Conservation (phyloP, 2,797 vertebrate species). For the Allobates femoralis region DNA sequence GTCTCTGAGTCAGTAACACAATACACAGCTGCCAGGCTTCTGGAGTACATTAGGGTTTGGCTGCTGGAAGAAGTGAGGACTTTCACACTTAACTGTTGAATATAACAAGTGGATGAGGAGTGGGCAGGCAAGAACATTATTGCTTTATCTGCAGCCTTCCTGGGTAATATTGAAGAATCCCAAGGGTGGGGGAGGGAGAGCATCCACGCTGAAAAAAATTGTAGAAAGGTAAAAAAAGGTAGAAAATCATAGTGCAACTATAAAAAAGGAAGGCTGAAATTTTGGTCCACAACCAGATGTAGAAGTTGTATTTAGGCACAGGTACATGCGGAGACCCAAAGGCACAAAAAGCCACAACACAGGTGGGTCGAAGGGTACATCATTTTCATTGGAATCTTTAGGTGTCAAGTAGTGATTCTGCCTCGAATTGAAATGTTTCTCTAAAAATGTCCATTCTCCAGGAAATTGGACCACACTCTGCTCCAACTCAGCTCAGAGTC, state of each 20-base stretch:
- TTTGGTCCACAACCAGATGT: not conserved
- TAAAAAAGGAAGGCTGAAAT: not conserved
- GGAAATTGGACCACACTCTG: no score
- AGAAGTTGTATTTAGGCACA: no score
- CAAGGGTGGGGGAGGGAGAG: no score
- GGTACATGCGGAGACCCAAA: not conserved
- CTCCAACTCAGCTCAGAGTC: no score
- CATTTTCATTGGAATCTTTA: no score
- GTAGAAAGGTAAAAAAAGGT: no score
- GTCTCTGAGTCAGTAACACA: slow-evolving; percentile 53
- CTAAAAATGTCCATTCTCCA: no score
- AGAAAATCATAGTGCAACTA: not conserved
- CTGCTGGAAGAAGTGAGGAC: not conserved
- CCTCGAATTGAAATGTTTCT: no score
- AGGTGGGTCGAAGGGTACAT: no score
- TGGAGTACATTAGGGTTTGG: slow-evolving; percentile 42
- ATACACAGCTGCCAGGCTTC: slow-evolving; percentile 57
- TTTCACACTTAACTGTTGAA: slow-evolving; percentile 18
- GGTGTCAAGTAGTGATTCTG: no score
- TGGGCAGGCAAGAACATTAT: slow-evolving; percentile 11
- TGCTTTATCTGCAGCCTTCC: slow-evolving; percentile 18
- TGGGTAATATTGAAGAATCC: slow-evolving; percentile 1
- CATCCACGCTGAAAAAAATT: no score
- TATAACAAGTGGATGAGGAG: not conserved
- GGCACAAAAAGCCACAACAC: not conserved